phyloP scores from a whole-genome alignment of 2,113 vertebrate genomes.

The Centropristis striata region DNA sequence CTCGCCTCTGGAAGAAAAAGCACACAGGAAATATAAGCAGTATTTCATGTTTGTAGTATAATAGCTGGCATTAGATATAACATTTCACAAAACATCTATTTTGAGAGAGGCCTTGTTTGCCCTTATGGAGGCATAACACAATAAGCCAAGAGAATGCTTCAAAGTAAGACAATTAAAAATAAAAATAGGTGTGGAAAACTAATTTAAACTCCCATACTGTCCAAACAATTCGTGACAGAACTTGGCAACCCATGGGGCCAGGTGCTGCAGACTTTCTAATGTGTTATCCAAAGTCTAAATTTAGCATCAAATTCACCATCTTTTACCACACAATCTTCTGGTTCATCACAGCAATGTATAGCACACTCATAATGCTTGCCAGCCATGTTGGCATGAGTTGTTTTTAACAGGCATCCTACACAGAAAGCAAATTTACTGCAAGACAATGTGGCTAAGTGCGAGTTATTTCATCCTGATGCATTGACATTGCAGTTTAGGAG shows the following conservation, averaged over 20 bases:
- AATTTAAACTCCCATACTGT: slow-evolving; percentile 4
- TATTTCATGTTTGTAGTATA: neutral
- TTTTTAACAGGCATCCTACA: neutral
- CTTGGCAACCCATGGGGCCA: slow-evolving; percentile 1
- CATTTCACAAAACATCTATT: neutral
- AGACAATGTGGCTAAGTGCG: neutral
- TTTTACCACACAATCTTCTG: neutral
- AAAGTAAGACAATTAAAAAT: slow-evolving; percentile 14
- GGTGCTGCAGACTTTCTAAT: neutral
- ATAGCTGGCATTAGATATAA: neutral
- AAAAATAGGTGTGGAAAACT: slow-evolving; percentile 4
- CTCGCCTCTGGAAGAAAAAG: slow-evolving; percentile 6
- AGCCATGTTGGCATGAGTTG: too few relatives aligned
- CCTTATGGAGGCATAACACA: neutral
- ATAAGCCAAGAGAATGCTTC: neutral
- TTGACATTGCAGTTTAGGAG: neutral
- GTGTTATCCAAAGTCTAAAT: slow-evolving; percentile 30
- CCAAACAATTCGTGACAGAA: neutral
- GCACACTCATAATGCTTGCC: too few relatives aligned
- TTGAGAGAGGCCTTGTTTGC: neutral
- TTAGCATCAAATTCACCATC: slow-evolving; percentile 12
- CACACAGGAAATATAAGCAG: neutral
- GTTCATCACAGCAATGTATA: neutral
- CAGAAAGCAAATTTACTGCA: neutral
- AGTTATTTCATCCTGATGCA: neutral